Evolutionary conservation across 2,888 invertebrate species (phyloP), one percentile per base, ranked within the genome.

Genomic region (Coenonympha arcania): DNA sequence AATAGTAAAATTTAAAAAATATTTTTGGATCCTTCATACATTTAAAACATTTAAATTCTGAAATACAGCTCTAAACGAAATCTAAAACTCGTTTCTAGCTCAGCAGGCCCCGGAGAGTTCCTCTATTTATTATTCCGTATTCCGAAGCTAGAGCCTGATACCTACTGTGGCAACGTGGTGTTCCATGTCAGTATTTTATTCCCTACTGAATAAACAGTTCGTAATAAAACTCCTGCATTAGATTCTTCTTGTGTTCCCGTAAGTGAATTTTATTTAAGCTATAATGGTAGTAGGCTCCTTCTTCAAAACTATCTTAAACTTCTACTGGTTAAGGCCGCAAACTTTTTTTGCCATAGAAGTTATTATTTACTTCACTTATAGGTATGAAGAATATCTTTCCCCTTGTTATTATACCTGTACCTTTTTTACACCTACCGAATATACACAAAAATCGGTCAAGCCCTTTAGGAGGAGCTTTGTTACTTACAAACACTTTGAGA

Each of bases 121-220:
- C 36, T 19, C 22, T 24, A 24, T 39, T 15, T 24, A 24, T 15
- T 24, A 24, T 22, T 13, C 22, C 8, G 22, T 20, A 37, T 22
- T 22, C 5, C 22, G 11, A n/a, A 24, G 36, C 20, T 36, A 33
- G 48, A 24, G n/a, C n/a, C n/a, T n/a, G n/a, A n/a, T n/a, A n/a
- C n/a, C n/a, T n/a, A n/a, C n/a, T n/a, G n/a, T n/a, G 19, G 20
- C 28, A 28, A 42, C 26, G 42, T 34, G 19, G 18, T 31, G 39
- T 33, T 34, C 18, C 41, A 48, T 18, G 37, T 37, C 26, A 28
- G 18, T 36, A 8, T 49, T 49, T 43, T 43, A 43, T 49, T 28
- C 30, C 49, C 43, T 28, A 24, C 42, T 49, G 43, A 43, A 49
- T 49, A 49, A 49, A 49, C 43, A 49, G 43, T 43, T 19, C 16